Evolutionary conservation across 2,113 vertebrate genomes (phyloP).

Genomic region (Herpailurus yagouaroundi): DNA sequence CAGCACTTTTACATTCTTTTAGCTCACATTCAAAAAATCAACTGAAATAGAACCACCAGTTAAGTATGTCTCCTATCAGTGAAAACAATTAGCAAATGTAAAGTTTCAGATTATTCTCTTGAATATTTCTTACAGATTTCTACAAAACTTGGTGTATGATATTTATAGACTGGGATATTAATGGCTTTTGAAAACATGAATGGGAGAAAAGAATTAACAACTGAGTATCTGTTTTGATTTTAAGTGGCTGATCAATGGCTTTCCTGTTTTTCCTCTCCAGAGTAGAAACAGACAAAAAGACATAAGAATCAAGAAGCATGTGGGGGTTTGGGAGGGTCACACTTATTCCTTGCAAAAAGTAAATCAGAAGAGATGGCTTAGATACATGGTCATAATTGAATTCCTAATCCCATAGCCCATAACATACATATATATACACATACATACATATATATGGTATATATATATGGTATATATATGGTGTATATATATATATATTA

Average conservation of each 20-base stretch:
- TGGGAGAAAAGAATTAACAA: not conserved
- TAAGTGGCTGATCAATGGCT: not conserved
- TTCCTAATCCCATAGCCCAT: not conserved
- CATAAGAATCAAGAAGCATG: not conserved
- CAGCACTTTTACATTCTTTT: not conserved
- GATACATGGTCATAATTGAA: not conserved
- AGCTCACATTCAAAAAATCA: not conserved
- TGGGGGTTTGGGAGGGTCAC: not conserved
- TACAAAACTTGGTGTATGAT: not conserved
- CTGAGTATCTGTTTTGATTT: not conserved
- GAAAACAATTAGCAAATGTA: not conserved
- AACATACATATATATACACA: not conserved
- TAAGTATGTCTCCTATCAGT: not conserved
- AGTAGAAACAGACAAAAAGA: not conserved
- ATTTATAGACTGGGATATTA: not conserved
- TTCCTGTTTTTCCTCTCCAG: not conserved
- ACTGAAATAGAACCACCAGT: not conserved
- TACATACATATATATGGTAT: not conserved
- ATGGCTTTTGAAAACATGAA: not conserved
- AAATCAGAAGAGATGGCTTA: not conserved
- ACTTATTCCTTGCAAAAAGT: not conserved
- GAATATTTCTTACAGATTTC: not conserved
- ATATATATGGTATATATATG: too few relatives aligned
- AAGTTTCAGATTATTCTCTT: not conserved
- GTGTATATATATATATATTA: not conserved